Evolutionary conservation across 2,113 vertebrate species (phyloP).

Genomic region (Amphiprion ocellaris): DNA sequence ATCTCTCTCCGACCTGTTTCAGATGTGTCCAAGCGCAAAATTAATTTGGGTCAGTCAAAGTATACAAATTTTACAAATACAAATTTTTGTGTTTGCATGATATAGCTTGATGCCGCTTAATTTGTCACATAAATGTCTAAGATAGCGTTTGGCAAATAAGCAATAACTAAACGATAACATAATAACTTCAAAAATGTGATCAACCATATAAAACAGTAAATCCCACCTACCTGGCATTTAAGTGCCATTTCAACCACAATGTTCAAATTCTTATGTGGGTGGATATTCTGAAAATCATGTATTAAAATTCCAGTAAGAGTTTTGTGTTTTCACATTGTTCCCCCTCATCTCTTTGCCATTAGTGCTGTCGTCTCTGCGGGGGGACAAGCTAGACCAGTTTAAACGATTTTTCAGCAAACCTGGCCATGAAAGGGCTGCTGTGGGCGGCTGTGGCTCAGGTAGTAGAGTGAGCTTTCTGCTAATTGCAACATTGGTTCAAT

Average conservation of each 20-base stretch:
- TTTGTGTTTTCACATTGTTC: constrained; percentile 23
- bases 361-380: background rate
- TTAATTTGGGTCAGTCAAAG: constrained; percentile 42
- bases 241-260: constrained; percentile 14
- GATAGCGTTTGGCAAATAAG: background rate
- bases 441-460: background rate
- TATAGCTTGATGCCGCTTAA: background rate
- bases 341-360: constrained; percentile 8
- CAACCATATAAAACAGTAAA: background rate
- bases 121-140: background rate
- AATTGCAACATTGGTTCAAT: too few species aligned
- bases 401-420: background rate
- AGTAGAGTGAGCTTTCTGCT: too few species aligned
- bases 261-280: constrained; percentile 9
- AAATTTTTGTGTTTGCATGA: constrained; percentile 34
- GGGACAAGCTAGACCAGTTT: background rate
- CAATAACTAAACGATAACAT: background rate
- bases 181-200: background rate
- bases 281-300: constrained; percentile 14
- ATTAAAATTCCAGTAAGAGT: constrained; percentile 19
- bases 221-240: constrained; percentile 4
- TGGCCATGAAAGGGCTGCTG: background rate
- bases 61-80: constrained; percentile 12
- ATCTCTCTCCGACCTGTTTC: constrained; percentile 11
- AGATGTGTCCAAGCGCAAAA: constrained; percentile 39